Conservation (phyloP, 1,140 invertebrate genomes). For the Camponotus floridanus region DNA sequence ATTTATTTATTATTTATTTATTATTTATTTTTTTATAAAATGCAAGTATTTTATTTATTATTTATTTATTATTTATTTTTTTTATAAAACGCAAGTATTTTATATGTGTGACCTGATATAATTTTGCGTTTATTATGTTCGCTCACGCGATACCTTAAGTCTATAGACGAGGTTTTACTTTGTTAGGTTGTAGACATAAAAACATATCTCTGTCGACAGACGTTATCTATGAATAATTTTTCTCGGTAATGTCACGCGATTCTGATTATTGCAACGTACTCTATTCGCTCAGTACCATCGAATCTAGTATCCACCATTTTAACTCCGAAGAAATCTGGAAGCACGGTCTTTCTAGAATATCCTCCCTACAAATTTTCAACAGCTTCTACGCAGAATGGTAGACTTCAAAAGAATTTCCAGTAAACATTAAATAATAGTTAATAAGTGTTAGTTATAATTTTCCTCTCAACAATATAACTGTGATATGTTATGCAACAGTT, state of each 20-base stretch:
- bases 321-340: background rate
- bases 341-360: background rate
- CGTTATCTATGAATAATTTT: constrained; percentile 43
- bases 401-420: background rate
- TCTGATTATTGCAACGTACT: background rate
- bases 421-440: too few relatives aligned
- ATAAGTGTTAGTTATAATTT: too few relatives aligned
- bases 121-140: background rate
- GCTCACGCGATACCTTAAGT: constrained; percentile 4
- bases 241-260: constrained; percentile 30
- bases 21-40: background rate
- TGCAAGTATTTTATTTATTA: background rate
- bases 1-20: too few relatives aligned
- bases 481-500: too few relatives aligned
- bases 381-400: background rate
- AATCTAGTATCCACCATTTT: background rate
- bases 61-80: too few relatives aligned
- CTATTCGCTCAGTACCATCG: background rate
- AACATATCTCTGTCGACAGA: constrained; percentile 5
- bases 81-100: background rate
- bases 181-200: constrained; percentile 9
- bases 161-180: constrained; percentile 6
- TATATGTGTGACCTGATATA: background rate
- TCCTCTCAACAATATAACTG: too few relatives aligned
- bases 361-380: background rate